Percentiles rank a stretch among this genome's conserved stretches.
Conservation (phyloP, 2,113 vertebrate species). For the Malurus melanocephalus region DNA sequence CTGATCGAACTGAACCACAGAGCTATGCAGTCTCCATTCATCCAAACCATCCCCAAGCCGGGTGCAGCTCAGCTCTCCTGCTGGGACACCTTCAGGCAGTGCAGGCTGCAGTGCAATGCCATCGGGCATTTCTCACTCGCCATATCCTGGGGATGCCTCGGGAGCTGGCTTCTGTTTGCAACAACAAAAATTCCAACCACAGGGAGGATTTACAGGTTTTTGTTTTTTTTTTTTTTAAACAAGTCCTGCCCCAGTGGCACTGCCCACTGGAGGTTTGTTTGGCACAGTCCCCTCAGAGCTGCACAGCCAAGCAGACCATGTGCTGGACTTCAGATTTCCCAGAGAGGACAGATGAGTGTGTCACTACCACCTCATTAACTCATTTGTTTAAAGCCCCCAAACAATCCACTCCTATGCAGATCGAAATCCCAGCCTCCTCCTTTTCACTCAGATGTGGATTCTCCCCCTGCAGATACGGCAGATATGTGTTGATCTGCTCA, state of each 20-base stretch:
- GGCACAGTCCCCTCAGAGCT: neutral
- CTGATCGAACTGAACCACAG: neutral
- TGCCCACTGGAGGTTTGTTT: neutral
- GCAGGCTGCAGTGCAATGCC: neutral
- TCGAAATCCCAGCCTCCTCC: constrained; percentile 9
- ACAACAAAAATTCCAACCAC: neutral
- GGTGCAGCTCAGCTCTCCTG: neutral
- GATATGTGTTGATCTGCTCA: neutral
- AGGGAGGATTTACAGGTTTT: neutral
- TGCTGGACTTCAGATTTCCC: neutral
- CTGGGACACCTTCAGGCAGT: accelerated
- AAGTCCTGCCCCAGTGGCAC: neutral
- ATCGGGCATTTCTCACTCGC: neutral
- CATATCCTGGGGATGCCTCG: neutral
- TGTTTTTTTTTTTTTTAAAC: too few species aligned
- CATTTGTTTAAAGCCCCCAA: constrained; percentile 28
- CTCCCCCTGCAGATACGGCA: neutral
- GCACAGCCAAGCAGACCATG: neutral
- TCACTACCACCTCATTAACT: constrained; percentile 37
- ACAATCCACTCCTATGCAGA: constrained; percentile 39
- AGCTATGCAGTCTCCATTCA: accelerated
- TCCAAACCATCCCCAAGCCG: accelerated
- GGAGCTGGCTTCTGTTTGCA: neutral
- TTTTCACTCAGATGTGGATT: constrained; percentile 50
- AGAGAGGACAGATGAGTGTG: neutral